Percentiles rank a stretch among this genome's conserved stretches.
Evolutionary conservation across 2,888 invertebrate genomes (phyloP).

Genomic region (Drosophila mimica): DNA sequence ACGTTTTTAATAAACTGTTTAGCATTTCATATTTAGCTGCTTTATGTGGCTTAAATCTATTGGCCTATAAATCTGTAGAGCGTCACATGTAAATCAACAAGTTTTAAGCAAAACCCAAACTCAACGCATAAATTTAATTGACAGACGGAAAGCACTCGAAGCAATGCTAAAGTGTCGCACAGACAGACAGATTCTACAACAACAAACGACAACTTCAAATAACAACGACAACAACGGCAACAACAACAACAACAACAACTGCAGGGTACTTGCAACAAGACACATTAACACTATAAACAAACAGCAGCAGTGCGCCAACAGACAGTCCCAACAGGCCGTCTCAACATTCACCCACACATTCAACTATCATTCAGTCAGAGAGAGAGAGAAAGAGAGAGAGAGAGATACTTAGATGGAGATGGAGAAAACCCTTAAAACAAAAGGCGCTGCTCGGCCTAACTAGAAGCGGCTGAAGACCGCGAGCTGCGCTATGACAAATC

Average conservation of each 20-base stretch:
- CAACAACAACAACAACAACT: not conserved
- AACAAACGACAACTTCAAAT: not conserved
- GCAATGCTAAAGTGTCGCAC: constrained; percentile 30
- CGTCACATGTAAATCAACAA: constrained; percentile 59
- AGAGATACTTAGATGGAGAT: too few relatives aligned
- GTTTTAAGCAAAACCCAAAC: constrained; percentile 41
- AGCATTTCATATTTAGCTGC: not conserved
- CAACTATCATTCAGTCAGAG: not conserved
- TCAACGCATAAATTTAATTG: constrained; percentile 54
- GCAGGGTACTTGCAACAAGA: constrained; percentile 42
- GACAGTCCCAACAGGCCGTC: constrained; percentile 14
- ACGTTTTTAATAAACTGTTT: not conserved
- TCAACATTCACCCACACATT: constrained; percentile 1
- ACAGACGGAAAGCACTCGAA: constrained; percentile 21
- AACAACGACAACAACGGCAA: not conserved
- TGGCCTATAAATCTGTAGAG: constrained; percentile 17
- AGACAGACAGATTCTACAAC: not conserved
- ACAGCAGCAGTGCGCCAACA: constrained; percentile 7
- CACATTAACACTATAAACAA: constrained; percentile 60
- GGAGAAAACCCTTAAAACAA: constrained; percentile 18
- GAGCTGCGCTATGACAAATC: constrained; percentile 67
- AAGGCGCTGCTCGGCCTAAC: constrained; percentile 20
- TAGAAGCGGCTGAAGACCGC: constrained; percentile 46
- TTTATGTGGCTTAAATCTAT: not conserved
- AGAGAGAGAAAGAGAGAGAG: not conserved